Base-by-base conservation (phyloP, 2,888 invertebrate species). In the Ophonus ardosiacus region DNA sequence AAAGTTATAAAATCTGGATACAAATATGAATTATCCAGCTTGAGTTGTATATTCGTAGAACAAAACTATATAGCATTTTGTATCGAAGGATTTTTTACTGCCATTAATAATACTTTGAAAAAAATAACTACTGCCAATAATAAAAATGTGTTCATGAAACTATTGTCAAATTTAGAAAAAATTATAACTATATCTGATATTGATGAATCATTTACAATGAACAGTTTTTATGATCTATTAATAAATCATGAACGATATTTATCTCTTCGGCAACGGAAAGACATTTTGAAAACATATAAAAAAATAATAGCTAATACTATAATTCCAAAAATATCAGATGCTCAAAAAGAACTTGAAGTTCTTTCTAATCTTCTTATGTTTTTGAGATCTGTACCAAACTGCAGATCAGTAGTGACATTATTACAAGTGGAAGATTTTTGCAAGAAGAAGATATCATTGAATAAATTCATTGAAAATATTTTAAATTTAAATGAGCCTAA, bases 31-130 rank as follows among this genome's bases (percentile, higher is more conserved):
- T 71, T 86, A 10, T 86, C 82, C 40, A 17, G 51, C 82, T 59
- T 86, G 15, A 86, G 86, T 57, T 8, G 78, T 21, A 61, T 61
- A 43, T 86, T 79, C 51, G 86, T 86, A 31, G 86, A 86, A 18
- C n/a, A 61, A 82, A 86, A 74, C 79, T 86, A 86, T 83, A 57
- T 86, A 13, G 68, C 86, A 85, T 82, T 82, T 83, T 86, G 86
- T 57, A 31, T 57, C 43, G 40, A 84, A 74, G 81, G 71, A 81
- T 86, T 78, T 59, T 24, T 81, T 43, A 18, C 38, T 65, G 80
- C 82, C 17, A 24, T 79, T 13, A 56, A 21, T 40, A 15, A 8
- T 13, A 61, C 71, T 18, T 31, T 86, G 1, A 18, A 56, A 15
- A 18, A 84, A 68, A 76, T 81, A 17, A 63, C 40, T 24, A n/a